Base-by-base conservation (phyloP, 2,113 vertebrate species). In the Zosterops pallidus region DNA sequence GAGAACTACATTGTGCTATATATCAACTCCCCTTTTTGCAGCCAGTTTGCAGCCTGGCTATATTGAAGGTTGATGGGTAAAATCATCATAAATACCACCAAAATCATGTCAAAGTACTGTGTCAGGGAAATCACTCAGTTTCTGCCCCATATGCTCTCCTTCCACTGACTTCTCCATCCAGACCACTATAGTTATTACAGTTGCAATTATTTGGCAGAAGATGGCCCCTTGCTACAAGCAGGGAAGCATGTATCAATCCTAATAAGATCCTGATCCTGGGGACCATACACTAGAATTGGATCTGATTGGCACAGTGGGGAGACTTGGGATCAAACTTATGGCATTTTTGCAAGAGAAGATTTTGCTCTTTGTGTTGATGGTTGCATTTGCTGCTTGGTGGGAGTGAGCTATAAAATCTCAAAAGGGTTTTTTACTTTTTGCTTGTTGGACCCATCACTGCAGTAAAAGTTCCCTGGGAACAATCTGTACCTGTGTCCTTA, bases 1-100 rank as follows among this genome's bases (percentile, higher is more conserved):
- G 28, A 88, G 49, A 56, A 39, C 12, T n/a, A 29, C 1, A 0
- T 42, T 74, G 24, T 2, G 1, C 72, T 35, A 5, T 3, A 5
- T 44, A 18, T 39, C 35, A 31, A 6, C 15, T 56, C 24, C 49
- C 12, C 19, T 55, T 86, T 92, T 84, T 46, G 47, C 18, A 68
- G 21, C 56, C 9, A 13, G 3, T 86, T 49, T n/a, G 26, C 53
- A 81, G 16, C 31, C 55, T 89, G 44, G 33, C 52, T 89, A 5
- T 85, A 75, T 14, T 65, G 47, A 78, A 47, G 52, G 26, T 22
- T 77, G 55, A 72, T 19, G 24, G 11, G 24, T 77, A 35, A 93
- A 95, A 92, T 19, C n/a, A 24, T 93, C 57, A n/a, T 55, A 70
- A 83, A 74, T 10, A 20, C 60, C 52, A 60, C 65, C 64, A 63